Percentiles rank a stretch among this genome's conserved stretches.
These are phyloP conservation scores for Dromiciops gliroides DNA, from an alignment of 2,113 vertebrate species.

Conservation along the genomic window DNA sequence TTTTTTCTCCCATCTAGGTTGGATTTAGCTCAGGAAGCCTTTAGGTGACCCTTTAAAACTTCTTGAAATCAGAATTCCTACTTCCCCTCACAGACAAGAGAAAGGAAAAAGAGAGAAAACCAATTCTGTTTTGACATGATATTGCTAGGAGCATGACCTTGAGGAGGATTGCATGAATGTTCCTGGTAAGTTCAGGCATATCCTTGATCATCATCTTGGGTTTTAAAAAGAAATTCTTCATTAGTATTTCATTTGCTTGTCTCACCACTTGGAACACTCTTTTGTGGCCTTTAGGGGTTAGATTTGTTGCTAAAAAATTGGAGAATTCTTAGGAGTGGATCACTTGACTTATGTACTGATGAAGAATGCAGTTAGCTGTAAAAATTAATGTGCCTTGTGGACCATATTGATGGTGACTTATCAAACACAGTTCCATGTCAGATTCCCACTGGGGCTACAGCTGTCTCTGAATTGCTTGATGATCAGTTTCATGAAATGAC, in stretches of 20 bases:
- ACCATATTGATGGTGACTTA: neutral
- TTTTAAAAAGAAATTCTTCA: too few species aligned
- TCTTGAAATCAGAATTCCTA: too few species aligned
- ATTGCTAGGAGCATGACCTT: neutral
- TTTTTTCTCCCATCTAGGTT: too few species aligned
- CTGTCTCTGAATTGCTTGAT: neutral
- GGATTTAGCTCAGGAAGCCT: too few species aligned
- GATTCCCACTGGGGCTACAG: neutral
- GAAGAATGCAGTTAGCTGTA: neutral
- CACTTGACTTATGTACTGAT: neutral
- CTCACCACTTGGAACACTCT: too few species aligned
- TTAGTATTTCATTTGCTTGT: too few species aligned
- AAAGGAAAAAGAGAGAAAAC: neutral
- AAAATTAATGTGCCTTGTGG: neutral
- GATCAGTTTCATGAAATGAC: neutral
- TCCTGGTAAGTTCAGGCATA: too few species aligned
- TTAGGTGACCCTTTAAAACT: too few species aligned
- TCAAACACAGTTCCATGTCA: neutral
- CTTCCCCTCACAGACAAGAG: neutral
- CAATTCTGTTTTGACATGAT: neutral
- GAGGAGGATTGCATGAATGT: neutral
- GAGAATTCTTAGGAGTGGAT: neutral
- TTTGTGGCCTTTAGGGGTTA: neutral
- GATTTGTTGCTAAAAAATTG: neutral
- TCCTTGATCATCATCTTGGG: too few species aligned